These are phyloP conservation scores for Oscarella lobularis DNA, from an alignment of 37 sponge, comb jelly and placozoan species.

Conservation along the genomic window DNA sequence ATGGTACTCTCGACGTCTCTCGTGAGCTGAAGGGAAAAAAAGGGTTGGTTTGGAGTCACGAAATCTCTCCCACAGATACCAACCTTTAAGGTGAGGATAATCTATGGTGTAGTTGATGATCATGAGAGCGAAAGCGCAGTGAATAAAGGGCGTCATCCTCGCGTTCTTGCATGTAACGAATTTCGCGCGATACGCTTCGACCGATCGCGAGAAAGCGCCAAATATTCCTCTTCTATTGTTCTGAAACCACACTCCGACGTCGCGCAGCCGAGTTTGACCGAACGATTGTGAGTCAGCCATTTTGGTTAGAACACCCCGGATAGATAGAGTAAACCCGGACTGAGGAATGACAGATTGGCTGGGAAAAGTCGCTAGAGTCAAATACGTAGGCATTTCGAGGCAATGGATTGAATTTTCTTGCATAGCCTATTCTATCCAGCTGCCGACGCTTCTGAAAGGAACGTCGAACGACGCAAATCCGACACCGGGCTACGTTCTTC, in stretches of 20 bases:
- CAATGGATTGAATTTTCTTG: no score
- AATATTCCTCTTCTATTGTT: neutral
- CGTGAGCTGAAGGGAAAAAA: neutral
- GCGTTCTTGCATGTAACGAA: neutral
- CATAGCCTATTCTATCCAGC: neutral
- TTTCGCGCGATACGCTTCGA: neutral
- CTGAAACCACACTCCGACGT: neutral
- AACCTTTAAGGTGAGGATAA: neutral
- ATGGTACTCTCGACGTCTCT: neutral
- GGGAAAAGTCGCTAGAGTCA: no score
- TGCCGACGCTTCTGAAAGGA: neutral
- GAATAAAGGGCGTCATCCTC: neutral
- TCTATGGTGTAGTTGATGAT: neutral
- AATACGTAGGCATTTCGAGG: no score
- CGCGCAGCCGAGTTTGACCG: neutral
- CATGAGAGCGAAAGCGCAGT: neutral
- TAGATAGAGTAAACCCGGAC: no score
- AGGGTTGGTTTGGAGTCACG: neutral
- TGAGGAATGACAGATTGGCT: no score
- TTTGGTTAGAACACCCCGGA: neutral
- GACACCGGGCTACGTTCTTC: neutral
- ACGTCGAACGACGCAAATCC: neutral
- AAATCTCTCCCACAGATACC: neutral
- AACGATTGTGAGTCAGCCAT: neutral
- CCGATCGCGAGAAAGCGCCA: neutral